phyloP scores from a whole-genome alignment of 2,113 vertebrate species.

The Odocoileus virginianus region DNA sequence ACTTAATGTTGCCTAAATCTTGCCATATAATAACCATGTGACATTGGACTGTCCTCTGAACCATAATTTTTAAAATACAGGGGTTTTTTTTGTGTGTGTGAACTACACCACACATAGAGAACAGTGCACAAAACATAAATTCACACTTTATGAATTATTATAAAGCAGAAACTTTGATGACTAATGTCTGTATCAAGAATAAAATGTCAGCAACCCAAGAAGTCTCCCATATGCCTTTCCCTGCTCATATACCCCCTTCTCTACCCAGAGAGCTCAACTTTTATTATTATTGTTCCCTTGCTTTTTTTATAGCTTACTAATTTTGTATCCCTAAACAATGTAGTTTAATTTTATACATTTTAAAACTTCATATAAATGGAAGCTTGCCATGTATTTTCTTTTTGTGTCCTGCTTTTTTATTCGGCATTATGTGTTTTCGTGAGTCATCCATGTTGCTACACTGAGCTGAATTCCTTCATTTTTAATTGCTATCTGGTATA shows the following conservation, averaged over 20 bases:
- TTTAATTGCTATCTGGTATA: neutral
- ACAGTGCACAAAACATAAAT: neutral
- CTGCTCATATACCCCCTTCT: neutral
- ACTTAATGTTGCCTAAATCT: neutral
- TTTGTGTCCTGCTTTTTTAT: neutral
- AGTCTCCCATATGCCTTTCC: neutral
- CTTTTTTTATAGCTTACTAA: neutral
- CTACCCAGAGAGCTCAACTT: neutral
- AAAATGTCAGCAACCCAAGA: neutral
- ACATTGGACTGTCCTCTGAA: neutral
- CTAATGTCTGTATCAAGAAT: neutral
- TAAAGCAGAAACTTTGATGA: constrained; percentile 5
- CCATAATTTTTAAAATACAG: neutral
- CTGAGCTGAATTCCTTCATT: neutral
- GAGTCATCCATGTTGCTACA: neutral
- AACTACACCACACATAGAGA: neutral
- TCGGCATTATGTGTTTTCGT: neutral
- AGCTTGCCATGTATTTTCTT: constrained; percentile 21
- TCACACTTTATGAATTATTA: neutral
- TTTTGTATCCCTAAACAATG: constrained; percentile 11
- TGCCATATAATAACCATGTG: neutral
- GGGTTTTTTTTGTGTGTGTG: neutral
- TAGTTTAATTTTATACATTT: constrained; percentile 18
- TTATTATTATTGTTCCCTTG: neutral
- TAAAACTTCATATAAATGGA: constrained; percentile 8